These are phyloP conservation scores for Paratrypauchen microcephalus DNA, from an alignment of 2,797 vertebrate species.

Conservation along the genomic window DNA sequence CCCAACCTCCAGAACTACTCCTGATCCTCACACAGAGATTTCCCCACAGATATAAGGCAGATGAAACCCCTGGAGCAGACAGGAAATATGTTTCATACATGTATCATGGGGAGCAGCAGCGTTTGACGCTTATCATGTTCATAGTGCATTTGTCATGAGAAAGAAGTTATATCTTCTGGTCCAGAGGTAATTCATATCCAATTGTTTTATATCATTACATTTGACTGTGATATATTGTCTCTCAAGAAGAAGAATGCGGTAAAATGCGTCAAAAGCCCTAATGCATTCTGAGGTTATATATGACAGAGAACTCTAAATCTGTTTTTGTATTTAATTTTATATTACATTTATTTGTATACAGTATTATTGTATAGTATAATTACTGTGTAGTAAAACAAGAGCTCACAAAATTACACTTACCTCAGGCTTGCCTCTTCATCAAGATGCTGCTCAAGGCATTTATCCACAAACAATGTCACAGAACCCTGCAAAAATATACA, in stretches of 20 bases:
- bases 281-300: background rate
- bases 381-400: background rate
- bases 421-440: background rate
- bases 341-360: background rate
- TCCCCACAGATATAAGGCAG: constrained; percentile 45
- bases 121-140: constrained; percentile 18
- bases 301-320: no score
- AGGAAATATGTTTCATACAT: constrained; percentile 44
- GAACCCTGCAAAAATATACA: background rate
- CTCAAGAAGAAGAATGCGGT: background rate
- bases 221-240: constrained; percentile 11
- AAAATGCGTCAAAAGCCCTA: background rate
- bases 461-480: background rate
- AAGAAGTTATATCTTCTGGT: constrained; percentile 9
- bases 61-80: constrained; percentile 50
- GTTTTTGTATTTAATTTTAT: background rate
- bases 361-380: background rate
- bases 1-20: constrained; percentile 39
- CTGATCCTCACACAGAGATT: constrained; percentile 55
- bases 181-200: constrained; percentile 8
- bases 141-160: constrained; percentile 1
- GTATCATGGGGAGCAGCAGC: constrained; percentile 32
- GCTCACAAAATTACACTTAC: background rate
- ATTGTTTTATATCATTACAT: constrained; percentile 10
- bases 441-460: background rate